These are phyloP conservation scores for Calephelis nemesis DNA, from an alignment of 1,140 invertebrate species.

Conservation along the genomic window DNA sequence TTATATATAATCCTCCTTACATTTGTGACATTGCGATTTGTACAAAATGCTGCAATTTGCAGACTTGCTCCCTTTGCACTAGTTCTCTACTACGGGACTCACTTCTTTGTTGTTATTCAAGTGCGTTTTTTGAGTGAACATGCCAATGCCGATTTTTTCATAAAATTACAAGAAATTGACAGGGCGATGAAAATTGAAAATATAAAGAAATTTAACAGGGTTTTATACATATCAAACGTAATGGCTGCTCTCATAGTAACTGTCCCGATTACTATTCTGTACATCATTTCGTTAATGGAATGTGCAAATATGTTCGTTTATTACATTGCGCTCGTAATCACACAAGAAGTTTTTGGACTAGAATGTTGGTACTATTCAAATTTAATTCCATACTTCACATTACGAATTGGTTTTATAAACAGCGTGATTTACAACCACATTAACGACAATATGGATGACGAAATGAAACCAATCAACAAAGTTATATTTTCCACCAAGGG, in stretches of 20 bases:
- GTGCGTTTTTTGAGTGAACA: constrained; percentile 43
- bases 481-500: constrained; percentile 30
- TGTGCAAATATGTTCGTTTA: constrained; percentile 11
- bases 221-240: constrained; percentile 34
- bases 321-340: constrained; percentile 30
- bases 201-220: constrained; percentile 28
- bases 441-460: constrained; percentile 14
- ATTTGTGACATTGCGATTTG: not conserved
- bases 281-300: constrained; percentile 7
- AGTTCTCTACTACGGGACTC: constrained; percentile 26
- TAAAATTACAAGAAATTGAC: constrained; percentile 53
- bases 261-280: constrained; percentile 9
- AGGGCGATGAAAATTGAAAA: constrained; percentile 42
- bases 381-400: constrained; percentile 43
- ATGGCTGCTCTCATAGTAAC: constrained; percentile 23
- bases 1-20: not conserved
- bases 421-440: constrained; percentile 44
- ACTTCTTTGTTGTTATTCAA: constrained; percentile 40
- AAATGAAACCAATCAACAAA: constrained; percentile 2
- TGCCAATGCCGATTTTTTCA: constrained; percentile 43
- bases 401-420: constrained; percentile 48
- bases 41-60: not conserved
- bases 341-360: constrained; percentile 32
- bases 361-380: constrained; percentile 46
- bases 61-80: constrained; percentile 12